Percentiles rank a stretch among this genome's conserved stretches.
Conservation (phyloP, 2,113 vertebrate species). For the Electrona antarctica region DNA sequence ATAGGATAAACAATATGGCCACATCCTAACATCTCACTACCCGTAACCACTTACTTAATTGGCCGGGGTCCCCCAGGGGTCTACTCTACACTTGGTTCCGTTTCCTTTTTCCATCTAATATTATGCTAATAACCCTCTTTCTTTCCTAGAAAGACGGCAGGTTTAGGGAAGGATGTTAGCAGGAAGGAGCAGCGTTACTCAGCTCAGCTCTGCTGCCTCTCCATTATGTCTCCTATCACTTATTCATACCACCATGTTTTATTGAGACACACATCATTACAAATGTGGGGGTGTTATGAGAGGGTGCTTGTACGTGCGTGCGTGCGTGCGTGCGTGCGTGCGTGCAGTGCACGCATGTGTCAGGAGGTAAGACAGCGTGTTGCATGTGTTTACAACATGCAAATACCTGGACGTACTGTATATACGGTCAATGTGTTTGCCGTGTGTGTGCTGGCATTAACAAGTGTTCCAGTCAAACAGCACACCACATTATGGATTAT, state of each 20-base stretch:
- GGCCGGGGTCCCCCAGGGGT: no score
- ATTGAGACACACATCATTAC: constrained; percentile 61
- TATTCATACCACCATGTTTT: constrained; percentile 72
- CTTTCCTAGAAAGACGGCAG: constrained; percentile 39
- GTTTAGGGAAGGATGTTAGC: constrained; percentile 40
- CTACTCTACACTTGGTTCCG: background rate
- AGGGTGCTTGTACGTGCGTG: constrained; percentile 27
- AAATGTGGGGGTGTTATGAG: constrained; percentile 51
- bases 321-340: constrained; percentile 20
- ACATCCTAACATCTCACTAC: no score
- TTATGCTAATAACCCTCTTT: no score
- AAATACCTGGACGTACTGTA: background rate
- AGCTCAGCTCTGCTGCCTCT: constrained; percentile 50
- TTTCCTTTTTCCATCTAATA: no score
- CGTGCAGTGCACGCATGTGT: background rate
- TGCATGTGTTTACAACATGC: background rate
- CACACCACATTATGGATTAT: background rate
- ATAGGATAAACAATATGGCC: no score
- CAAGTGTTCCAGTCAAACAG: background rate
- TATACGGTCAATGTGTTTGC: background rate
- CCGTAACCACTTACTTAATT: no score
- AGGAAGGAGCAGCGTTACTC: constrained; percentile 43
- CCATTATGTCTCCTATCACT: constrained; percentile 71
- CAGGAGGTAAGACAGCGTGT: no score
- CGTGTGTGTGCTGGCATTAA: background rate